A percentile compares a stretch with the other conserved stretches of the same genome.
Evolutionary conservation across 2,888 invertebrate genomes (phyloP).

Genomic region (Tachystola acroxantha): DNA sequence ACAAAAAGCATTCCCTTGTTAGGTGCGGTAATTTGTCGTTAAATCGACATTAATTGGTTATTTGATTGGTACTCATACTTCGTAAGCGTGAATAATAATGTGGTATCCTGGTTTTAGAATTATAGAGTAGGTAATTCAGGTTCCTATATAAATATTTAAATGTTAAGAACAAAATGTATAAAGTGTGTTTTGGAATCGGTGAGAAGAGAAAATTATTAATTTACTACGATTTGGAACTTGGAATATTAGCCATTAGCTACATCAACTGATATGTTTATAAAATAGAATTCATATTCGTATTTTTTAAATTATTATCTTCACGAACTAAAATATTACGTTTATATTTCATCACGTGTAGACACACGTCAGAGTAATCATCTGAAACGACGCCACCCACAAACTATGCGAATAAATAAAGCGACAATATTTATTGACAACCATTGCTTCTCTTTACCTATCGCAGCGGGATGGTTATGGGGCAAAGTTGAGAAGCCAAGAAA

Average conservation of each 20-base stretch:
- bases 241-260: too few species aligned
- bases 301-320: slow-evolving; percentile 6
- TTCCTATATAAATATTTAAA: too few species aligned
- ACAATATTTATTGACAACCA: slow-evolving; percentile 50
- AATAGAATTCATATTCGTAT: too few species aligned
- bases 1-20: slow-evolving; percentile 47
- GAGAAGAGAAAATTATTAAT: too few species aligned
- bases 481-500: slow-evolving; percentile 50
- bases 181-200: too few species aligned
- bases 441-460: slow-evolving; percentile 52
- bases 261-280: too few species aligned
- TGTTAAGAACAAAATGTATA: too few species aligned
- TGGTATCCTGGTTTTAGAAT: not conserved
- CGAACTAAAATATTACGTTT: slow-evolving; percentile 10
- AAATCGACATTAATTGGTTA: slow-evolving; percentile 28
- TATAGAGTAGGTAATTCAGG: not conserved
- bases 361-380: slow-evolving; percentile 27
- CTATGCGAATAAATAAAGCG: slow-evolving; percentile 37
- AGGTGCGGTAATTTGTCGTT: slow-evolving; percentile 17
- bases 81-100: slow-evolving; percentile 15
- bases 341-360: slow-evolving; percentile 6
- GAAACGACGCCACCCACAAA: slow-evolving; percentile 28
- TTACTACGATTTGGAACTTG: too few species aligned
- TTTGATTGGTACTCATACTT: slow-evolving; percentile 27
- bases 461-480: slow-evolving; percentile 58